Evolutionary conservation across 2,113 vertebrate genomes (phyloP), one percentile per base, ranked within the genome.

Genomic region (Phyllostomus hastatus): DNA sequence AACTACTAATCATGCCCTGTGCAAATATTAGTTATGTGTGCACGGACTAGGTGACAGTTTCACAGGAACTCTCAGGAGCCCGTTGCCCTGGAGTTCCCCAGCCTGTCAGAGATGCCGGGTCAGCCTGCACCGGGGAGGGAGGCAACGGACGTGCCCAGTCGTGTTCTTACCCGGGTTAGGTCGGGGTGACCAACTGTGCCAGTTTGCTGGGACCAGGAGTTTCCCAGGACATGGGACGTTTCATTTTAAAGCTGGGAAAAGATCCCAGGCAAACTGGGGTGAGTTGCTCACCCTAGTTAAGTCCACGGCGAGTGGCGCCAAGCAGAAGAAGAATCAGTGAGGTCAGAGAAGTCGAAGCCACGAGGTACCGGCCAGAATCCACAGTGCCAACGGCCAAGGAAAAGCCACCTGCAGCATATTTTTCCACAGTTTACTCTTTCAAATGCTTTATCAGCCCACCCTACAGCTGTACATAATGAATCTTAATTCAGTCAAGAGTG

Each of bases 1-100:
- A 97, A 84, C 61, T 84, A 78, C 79, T 75, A 91, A 78, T 91
- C 72, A 57, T 26, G 82, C 14, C 89, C 90, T 95, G 43, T 81
- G 86, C 85, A 96, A 90, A 96, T 88, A 88, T 66, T 31, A 84
- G 15, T 88, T 79, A 78, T 19, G 14, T 78, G 20, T 67, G 57
- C 43, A 82, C 61, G 31, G 59, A 50, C 16, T 66, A 76, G 90
- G 35, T 50, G 76, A 67, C 8, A 83, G 33, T 86, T 70, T 93
- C 85, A 50, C n/a, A 64, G 78, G 48, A 59, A 78, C 48, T 88
- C 75, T 61, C 35, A 38, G 7, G 48, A 78, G 70, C 54, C 46
- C 57, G 54, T 43, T 78, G 38, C 64, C 41, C 59, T 76, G 64
- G 48, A 48, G 33, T 46, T 26, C 28, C n/a, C 54, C 64, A 82